A percentile compares a stretch with the other conserved stretches of the same genome.
phyloP scores from a whole-genome alignment of 2,888 invertebrate species.

The Cryptocephalus primarius region DNA sequence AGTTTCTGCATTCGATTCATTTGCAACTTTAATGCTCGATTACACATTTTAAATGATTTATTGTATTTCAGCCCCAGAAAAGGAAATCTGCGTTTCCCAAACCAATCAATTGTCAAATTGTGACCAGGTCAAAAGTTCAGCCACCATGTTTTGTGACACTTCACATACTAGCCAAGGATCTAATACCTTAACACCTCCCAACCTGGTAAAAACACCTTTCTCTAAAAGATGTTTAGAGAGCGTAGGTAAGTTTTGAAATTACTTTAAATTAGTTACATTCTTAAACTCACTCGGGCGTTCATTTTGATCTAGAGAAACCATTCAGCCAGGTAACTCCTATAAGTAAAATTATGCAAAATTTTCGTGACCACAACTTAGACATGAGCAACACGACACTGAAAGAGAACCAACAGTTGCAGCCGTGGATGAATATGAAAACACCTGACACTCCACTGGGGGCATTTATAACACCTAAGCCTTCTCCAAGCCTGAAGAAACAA shows the following conservation, averaged over 20 bases:
- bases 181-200: constrained; percentile 10
- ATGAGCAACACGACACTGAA: background rate
- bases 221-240: constrained; percentile 8
- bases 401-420: constrained; percentile 5
- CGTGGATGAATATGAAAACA: constrained; percentile 33
- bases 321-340: constrained; percentile 32
- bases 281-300: background rate
- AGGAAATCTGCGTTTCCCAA: background rate
- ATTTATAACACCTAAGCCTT: constrained; percentile 39
- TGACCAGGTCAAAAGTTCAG: background rate
- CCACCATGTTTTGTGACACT: background rate
- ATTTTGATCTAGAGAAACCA: constrained; percentile 9
- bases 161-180: constrained; percentile 1
- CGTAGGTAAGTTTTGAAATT: constrained; percentile 8
- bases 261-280: background rate
- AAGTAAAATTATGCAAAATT: constrained; percentile 30
- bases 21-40: too few relatives aligned
- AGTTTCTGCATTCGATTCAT: too few relatives aligned
- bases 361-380: constrained; percentile 21
- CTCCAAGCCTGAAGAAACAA: constrained; percentile 40
- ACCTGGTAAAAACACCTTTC: constrained; percentile 6
- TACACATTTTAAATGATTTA: too few relatives aligned
- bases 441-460: constrained; percentile 47
- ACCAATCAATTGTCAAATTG: too few relatives aligned
- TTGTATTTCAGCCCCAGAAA: too few relatives aligned